These are phyloP conservation scores for Ploceus nigricollis DNA, from an alignment of 2,113 vertebrate genomes.

Conservation along the genomic window DNA sequence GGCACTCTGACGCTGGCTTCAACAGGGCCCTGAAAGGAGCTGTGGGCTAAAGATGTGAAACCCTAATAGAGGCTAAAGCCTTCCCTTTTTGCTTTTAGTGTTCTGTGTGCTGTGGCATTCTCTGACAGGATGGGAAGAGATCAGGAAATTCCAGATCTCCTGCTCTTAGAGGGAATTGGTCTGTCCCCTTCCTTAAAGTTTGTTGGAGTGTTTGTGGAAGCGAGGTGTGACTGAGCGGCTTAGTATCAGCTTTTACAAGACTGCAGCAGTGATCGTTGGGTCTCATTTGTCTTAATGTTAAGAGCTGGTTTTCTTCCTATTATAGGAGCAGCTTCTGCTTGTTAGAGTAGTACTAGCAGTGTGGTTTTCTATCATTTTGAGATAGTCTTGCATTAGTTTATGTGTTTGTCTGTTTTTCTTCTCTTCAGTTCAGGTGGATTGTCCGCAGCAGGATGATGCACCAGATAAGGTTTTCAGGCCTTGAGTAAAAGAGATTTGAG, in stretches of 20 bases:
- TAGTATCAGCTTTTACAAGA: neutral
- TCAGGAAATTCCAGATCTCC: neutral
- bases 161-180: neutral
- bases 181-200: neutral
- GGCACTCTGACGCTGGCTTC: fast-evolving
- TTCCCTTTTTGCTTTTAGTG: fast-evolving
- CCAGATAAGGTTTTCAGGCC: neutral
- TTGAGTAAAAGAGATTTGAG: neutral
- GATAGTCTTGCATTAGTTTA: neutral
- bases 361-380: neutral
- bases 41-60: neutral
- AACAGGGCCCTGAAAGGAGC: too few species aligned
- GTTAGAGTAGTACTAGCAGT: fast-evolving
- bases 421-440: neutral
- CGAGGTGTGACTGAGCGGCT: neutral
- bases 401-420: neutral
- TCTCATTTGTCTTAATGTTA: neutral
- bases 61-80: neutral
- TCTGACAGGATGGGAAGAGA: neutral
- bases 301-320: neutral
- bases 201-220: neutral
- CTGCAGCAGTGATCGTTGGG: neutral
- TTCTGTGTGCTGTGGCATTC: neutral
- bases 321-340: neutral
- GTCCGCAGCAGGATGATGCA: fast-evolving